Evolutionary conservation across 92 coral and sea anemone genomes (phyloP).

Genomic region (Metridium senile): DNA sequence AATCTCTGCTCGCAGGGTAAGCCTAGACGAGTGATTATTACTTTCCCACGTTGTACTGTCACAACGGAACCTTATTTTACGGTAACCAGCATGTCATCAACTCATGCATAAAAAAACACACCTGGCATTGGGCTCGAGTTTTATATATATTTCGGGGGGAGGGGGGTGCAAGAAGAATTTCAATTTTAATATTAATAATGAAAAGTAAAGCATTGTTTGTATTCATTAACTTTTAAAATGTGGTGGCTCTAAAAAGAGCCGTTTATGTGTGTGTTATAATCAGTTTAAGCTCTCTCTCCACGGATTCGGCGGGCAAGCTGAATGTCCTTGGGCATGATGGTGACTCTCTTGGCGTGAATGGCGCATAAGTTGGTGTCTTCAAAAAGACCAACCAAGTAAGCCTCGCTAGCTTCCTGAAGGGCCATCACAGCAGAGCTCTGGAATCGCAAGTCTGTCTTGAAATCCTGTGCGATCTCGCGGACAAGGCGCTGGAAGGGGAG

Average conservation of each 20-base stretch:
- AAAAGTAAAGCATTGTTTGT: background rate
- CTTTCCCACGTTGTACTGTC: no score
- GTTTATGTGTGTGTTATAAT: conserved; percentile 5
- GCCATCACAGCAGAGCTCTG: conserved; percentile 93
- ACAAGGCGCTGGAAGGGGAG: conserved; percentile 89
- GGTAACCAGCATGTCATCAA: no score
- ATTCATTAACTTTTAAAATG: conserved; percentile 18
- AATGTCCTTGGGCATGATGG: conserved; percentile 97
- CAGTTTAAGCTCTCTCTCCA: conserved; percentile 60
- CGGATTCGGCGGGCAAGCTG: conserved; percentile 95
- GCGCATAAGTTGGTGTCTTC: conserved; percentile 98
- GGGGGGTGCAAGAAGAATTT: no score
- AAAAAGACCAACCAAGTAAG: conserved; percentile 92
- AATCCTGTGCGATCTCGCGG: conserved; percentile 85
- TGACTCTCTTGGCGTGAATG: conserved; percentile 96
- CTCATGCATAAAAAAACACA: no score
- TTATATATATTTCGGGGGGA: no score
- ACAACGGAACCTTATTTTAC: no score
- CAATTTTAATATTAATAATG: background rate
- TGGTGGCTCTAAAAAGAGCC: conserved; percentile 71
- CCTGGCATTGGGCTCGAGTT: no score
- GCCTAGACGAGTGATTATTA: no score
- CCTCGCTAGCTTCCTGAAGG: conserved; percentile 91
- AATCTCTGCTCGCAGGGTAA: no score
- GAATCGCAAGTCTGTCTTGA: conserved; percentile 86